phyloP scores from a whole-genome alignment of 2,888 invertebrate species.

The Amblyjoppa fuscipennis region DNA sequence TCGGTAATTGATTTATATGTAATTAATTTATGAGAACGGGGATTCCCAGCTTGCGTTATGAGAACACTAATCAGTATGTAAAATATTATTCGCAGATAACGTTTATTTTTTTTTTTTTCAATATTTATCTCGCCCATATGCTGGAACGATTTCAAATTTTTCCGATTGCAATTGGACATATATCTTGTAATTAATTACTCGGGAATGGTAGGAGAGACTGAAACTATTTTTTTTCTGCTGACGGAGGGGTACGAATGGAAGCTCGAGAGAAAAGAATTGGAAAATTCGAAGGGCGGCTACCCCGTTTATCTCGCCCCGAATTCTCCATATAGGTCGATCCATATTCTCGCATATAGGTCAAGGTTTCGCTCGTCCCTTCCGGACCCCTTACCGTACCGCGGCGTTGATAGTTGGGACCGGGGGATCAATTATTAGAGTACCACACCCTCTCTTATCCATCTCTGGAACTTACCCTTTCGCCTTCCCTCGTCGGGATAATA shows the following conservation, averaged over 20 bases:
- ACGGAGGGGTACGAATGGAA: conserved; percentile 1
- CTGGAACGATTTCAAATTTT: too few relatives aligned
- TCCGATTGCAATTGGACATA: neutral
- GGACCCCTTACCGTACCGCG: conserved; percentile 13
- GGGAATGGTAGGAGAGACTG: neutral
- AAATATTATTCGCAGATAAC: neutral
- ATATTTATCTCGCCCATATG: too few relatives aligned
- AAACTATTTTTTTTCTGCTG: neutral
- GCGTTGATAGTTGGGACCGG: conserved; percentile 45
- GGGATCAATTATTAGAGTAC: conserved; percentile 59
- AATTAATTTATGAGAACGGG: neutral
- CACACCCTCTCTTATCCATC: conserved; percentile 33
- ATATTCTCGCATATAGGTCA: conserved; percentile 64
- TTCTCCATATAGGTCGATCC: conserved; percentile 64
- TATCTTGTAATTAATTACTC: neutral
- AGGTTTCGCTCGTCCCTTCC: conserved; percentile 57
- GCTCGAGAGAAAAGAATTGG: conserved; percentile 38
- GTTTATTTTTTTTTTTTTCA: neutral
- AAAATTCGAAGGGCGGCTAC: conserved; percentile 44
- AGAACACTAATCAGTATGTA: too few relatives aligned
- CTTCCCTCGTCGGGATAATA: conserved; percentile 43
- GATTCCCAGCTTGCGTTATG: too few relatives aligned
- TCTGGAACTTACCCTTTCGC: conserved; percentile 24
- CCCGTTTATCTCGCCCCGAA: conserved; percentile 46
- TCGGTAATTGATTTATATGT: neutral